These are phyloP conservation scores for Muntiacus muntjak DNA, from an alignment of 2,113 vertebrate genomes.

Conservation along the genomic window DNA sequence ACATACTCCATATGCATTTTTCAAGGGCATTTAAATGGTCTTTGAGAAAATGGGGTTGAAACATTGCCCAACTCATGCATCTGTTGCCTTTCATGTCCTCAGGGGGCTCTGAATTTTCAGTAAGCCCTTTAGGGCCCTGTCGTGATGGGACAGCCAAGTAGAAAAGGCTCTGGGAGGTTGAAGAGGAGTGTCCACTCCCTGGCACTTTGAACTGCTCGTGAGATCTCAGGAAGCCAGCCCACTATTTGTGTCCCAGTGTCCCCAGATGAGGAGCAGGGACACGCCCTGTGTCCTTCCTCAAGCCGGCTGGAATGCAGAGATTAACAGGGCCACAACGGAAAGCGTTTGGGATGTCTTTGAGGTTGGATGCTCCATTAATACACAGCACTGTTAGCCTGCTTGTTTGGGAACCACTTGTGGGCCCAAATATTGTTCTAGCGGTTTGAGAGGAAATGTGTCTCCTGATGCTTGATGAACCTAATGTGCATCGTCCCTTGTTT, in stretches of 20 bases:
- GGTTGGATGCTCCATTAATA: not conserved
- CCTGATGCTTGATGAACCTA: not conserved
- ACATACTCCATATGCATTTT: not conserved
- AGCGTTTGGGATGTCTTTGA: not conserved
- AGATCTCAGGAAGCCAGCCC: not conserved
- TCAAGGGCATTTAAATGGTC: not conserved
- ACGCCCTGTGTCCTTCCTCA: not conserved
- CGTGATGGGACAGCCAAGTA: not conserved
- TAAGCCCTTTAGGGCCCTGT: not conserved
- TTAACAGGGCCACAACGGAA: not conserved
- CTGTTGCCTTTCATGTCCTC: not conserved
- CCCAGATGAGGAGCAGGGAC: not conserved
- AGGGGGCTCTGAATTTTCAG: not conserved
- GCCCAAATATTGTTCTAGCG: not conserved
- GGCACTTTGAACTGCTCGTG: fast-evolving
- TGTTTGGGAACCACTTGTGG: not conserved
- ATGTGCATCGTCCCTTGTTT: not conserved
- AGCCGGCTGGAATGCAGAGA: not conserved
- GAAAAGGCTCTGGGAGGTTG: not conserved
- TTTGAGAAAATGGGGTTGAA: not conserved
- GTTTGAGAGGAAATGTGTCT: not conserved
- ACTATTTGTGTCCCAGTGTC: not conserved
- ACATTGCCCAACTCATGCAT: not conserved
- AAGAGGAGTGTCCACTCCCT: not conserved
- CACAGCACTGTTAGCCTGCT: not conserved